These are phyloP conservation scores for Drosophila ercepeae DNA, from an alignment of 1,140 invertebrate species.

Conservation along the genomic window DNA sequence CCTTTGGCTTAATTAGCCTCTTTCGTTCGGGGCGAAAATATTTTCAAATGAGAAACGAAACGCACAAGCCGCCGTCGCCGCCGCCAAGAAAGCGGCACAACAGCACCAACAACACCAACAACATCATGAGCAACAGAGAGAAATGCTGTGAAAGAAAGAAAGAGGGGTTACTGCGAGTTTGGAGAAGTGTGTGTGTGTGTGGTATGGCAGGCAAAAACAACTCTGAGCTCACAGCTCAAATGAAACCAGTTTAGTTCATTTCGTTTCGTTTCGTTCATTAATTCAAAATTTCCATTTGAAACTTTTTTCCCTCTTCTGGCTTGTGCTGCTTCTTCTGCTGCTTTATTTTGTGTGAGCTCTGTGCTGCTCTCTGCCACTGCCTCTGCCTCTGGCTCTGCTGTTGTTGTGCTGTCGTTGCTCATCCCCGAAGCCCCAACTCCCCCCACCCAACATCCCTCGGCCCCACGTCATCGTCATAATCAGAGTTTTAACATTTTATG, in stretches of 20 bases:
- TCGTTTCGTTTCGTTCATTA: conserved; percentile 82
- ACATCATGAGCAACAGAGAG: conserved; percentile 26
- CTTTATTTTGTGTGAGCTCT: conserved; percentile 49
- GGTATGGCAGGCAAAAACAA: conserved; percentile 33
- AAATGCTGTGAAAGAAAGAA: conserved; percentile 32
- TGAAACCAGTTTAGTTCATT: conserved; percentile 83
- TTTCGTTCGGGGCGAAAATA: conserved; percentile 80
- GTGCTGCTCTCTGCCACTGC: conserved; percentile 14
- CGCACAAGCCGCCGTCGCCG: conserved; percentile 53
- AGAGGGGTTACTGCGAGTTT: conserved; percentile 4
- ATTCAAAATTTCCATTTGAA: conserved; percentile 83
- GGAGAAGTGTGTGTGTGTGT: conserved; percentile 2
- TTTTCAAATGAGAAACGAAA: conserved; percentile 79
- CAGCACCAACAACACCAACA: conserved; percentile 42
- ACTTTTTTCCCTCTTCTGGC: conserved; percentile 63
- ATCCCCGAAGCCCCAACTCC: conserved; percentile 39
- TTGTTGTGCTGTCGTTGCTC: conserved; percentile 71
- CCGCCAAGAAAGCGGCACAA: conserved; percentile 72
- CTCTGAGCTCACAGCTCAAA: conserved; percentile 73
- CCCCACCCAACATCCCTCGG: conserved; percentile 30
- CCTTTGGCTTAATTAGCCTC: conserved; percentile 81
- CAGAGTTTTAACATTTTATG: conserved; percentile 82
- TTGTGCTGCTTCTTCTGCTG: conserved; percentile 33
- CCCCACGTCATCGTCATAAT: conserved; percentile 75
- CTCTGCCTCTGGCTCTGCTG: conserved; percentile 31